These are phyloP conservation scores for Parnassius apollo DNA, from an alignment of 2,888 invertebrate genomes.

Conservation along the genomic window DNA sequence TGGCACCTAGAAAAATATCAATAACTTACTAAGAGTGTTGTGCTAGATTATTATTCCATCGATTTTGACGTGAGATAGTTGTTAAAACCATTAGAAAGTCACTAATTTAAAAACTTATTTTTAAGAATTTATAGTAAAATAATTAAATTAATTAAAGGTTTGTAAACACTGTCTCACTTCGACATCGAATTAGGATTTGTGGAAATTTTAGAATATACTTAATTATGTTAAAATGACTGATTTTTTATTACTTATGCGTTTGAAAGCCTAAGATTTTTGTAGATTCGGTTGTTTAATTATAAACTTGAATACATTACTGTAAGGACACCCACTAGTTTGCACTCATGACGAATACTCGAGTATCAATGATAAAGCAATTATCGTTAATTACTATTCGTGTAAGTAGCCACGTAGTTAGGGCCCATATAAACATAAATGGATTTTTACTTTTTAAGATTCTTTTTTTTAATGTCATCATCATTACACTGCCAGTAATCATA, in stretches of 20 bases:
- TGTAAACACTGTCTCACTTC: constrained; percentile 69
- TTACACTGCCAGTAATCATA: constrained; percentile 78
- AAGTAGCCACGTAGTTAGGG: constrained; percentile 66
- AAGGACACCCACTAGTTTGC: constrained; percentile 77
- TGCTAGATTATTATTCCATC: constrained; percentile 76
- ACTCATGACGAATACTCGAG: constrained; percentile 67
- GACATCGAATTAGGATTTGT: constrained; percentile 75
- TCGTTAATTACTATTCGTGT: constrained; percentile 76
- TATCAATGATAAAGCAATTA: constrained; percentile 75
- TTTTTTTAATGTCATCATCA: constrained; percentile 61
- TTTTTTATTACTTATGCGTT: constrained; percentile 73
- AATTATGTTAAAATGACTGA: constrained; percentile 81
- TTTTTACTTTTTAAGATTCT: constrained; percentile 52
- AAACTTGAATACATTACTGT: constrained; percentile 69
- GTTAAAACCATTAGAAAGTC: constrained; percentile 70
- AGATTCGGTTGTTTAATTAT: constrained; percentile 72
- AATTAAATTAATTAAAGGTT: constrained; percentile 67
- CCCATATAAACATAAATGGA: constrained; percentile 35
- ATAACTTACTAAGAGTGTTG: constrained; percentile 81
- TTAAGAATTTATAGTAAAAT: constrained; percentile 77
- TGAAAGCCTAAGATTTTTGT: constrained; percentile 78
- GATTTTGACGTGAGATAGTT: constrained; percentile 74
- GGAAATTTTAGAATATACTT: constrained; percentile 79
- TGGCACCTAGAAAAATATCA: constrained; percentile 81
- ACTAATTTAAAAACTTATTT: constrained; percentile 76